Conservation (phyloP, 2,888 invertebrate genomes). For the Rutpela maculata region DNA sequence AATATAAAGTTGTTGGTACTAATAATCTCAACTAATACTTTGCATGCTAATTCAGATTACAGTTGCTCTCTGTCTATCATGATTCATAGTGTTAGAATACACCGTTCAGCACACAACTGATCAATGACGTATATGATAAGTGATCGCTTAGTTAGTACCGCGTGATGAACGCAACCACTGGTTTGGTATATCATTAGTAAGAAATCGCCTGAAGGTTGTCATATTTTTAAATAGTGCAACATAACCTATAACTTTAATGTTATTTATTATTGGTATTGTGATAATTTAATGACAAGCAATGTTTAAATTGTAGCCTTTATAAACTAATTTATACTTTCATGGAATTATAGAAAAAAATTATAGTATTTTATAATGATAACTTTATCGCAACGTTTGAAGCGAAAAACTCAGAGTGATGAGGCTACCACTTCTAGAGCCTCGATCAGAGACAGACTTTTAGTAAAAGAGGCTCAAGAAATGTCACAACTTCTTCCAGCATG, state of each 20-base stretch:
- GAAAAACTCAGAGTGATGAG: constrained; percentile 75
- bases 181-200: neutral
- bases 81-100: no score
- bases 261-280: neutral
- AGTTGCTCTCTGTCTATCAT: no score
- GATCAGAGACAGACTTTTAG: constrained; percentile 85
- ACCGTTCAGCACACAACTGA: no score
- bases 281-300: neutral
- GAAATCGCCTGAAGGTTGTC: constrained; percentile 11
- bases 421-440: constrained; percentile 77
- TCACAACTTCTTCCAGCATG: constrained; percentile 88
- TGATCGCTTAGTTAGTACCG: no score
- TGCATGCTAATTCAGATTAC: no score
- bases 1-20: no score
- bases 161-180: no score
- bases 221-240: constrained; percentile 20
- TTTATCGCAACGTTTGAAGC: constrained; percentile 83
- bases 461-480: constrained; percentile 92
- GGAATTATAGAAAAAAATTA: neutral
- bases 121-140: no score
- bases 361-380: constrained; percentile 78
- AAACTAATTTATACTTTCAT: neutral
- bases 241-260: constrained; percentile 14
- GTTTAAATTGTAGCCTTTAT: constrained; percentile 5
- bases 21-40: no score